phyloP scores from a whole-genome alignment of 1,140 invertebrate genomes.

The Drosophila mojavensis region DNA sequence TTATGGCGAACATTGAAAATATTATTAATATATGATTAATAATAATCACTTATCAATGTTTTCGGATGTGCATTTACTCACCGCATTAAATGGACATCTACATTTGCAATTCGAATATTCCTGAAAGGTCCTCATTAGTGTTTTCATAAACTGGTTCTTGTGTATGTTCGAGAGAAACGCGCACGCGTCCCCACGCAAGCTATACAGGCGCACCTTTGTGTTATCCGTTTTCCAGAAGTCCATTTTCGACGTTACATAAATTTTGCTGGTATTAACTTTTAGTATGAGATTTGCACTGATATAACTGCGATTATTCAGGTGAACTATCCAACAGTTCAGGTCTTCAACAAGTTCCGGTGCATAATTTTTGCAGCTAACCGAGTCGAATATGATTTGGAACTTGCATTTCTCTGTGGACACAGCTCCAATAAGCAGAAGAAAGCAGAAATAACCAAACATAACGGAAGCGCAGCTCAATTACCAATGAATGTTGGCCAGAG shows the following conservation, averaged over 20 bases:
- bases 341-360: slow-evolving; percentile 28
- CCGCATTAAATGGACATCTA: slow-evolving; percentile 52
- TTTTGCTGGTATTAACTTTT: slow-evolving; percentile 10
- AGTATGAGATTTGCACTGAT: slow-evolving; percentile 35
- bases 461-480: background rate
- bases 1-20: too few species aligned
- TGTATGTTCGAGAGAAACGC: slow-evolving; percentile 35
- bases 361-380: slow-evolving; percentile 21
- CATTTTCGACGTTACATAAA: slow-evolving; percentile 16
- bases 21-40: too few species aligned
- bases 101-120: slow-evolving; percentile 9
- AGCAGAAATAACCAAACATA: slow-evolving; percentile 40
- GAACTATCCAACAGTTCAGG: slow-evolving; percentile 14
- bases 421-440: slow-evolving; percentile 11
- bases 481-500: background rate
- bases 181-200: slow-evolving; percentile 30
- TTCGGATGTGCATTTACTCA: slow-evolving; percentile 5
- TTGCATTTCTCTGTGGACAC: slow-evolving; percentile 22
- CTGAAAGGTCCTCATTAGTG: slow-evolving; percentile 27
- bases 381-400: slow-evolving; percentile 42
- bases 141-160: slow-evolving; percentile 41
- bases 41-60: too few species aligned
- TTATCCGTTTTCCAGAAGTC: slow-evolving; percentile 32
- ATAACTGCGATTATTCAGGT: slow-evolving; percentile 45
- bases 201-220: slow-evolving; percentile 36